Evolutionary conservation across 2,113 vertebrate species (phyloP).

Genomic region (Pelobates fuscus): DNA sequence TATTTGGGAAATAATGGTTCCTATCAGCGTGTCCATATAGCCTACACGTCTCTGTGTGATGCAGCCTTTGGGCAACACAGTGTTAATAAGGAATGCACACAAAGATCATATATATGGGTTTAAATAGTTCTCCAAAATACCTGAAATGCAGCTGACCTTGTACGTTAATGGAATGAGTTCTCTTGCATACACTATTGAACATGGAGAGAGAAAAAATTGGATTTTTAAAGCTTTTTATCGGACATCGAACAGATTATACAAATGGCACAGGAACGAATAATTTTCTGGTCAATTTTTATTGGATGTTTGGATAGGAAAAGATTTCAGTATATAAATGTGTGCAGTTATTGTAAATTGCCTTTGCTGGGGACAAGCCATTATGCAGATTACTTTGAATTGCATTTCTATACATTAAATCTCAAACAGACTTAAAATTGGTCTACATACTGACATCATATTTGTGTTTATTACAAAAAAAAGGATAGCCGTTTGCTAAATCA

Average conservation of each 20-base stretch:
- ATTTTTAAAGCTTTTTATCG: constrained; percentile 28
- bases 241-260: constrained; percentile 16
- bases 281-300: constrained; percentile 30
- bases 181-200: constrained; percentile 20
- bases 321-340: constrained; percentile 10
- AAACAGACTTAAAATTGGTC: too few species aligned
- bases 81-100: too few species aligned
- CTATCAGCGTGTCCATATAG: too few species aligned
- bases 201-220: neutral
- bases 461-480: too few species aligned
- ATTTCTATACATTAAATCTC: neutral
- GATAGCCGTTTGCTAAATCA: too few species aligned
- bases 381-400: neutral
- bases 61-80: too few species aligned
- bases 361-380: neutral
- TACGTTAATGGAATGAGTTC: constrained; percentile 27
- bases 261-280: constrained; percentile 16
- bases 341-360: constrained; percentile 3
- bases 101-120: neutral
- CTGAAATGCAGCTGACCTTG: constrained; percentile 11
- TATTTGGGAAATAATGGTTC: too few species aligned
- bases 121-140: neutral
- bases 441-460: too few species aligned
- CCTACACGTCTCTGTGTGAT: too few species aligned
- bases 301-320: constrained; percentile 5